Evolutionary conservation across 1,140 invertebrate genomes (phyloP), one percentile per base, ranked within the genome.

Genomic region (Pectinophora gossypiella): DNA sequence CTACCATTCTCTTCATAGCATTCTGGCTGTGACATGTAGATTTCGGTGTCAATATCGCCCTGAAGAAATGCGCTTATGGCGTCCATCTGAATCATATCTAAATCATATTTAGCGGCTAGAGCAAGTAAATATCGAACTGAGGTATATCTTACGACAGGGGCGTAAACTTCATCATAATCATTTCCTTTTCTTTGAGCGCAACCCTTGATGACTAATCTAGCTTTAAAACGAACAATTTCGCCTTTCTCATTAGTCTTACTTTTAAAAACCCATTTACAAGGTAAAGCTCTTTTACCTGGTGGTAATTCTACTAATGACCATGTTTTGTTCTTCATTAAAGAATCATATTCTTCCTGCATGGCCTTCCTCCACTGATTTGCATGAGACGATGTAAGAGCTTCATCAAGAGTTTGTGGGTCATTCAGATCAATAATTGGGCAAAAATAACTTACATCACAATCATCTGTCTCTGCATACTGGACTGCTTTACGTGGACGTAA

Each of bases 31-130:
- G 61, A 38, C 61, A 85, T 76, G 54, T 65, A 84, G 9, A 84
- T 61, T 40, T 68, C 58, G 59, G 88, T 83, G 23, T 82, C 64
- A 42, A 87, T 60, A 9, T 46, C 22, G 27, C 70, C 81, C 52
- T 85, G 59, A 13, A 85, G 56, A 38, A 52, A 52, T 7, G 51
- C 51, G 6, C 83, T 52, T 40, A 46, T 52, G 16, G 46, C 51
- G 19, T 52, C 51, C 51, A 52, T 45, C 9, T 52, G 51, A 40
- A 85, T 61, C 15, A 72, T 54, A 55, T 81, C 69, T 32, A 89
- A 70, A 32, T 89, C 52, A 44, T 62, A 54, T 47, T 85, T 84
- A 68, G 87, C 71, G 19, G 86, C 54, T 60, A 89, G 81, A 7
- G 82, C 72, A 22, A 86, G 58, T 27, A 75, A 64, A 13, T 72